A percentile compares a stretch with the other conserved stretches of the same genome.
phyloP scores from a whole-genome alignment of 37 sponge, comb jelly and placozoan species.

The Halichondria panicea region DNA sequence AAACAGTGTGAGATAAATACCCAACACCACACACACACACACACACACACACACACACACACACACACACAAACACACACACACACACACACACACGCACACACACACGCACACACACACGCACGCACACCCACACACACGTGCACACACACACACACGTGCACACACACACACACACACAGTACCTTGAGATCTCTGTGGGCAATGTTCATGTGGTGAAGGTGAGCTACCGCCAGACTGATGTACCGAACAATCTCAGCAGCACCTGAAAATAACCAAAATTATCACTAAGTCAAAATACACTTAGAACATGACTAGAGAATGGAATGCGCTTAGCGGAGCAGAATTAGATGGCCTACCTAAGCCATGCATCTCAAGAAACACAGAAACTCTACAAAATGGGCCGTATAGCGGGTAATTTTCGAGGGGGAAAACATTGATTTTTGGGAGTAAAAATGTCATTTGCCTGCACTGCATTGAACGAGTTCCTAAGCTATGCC shows the following conservation, averaged over 20 bases:
- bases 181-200: constrained; percentile 94
- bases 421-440: not conserved
- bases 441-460: not conserved
- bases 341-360: no score
- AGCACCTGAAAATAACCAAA: constrained; percentile 61
- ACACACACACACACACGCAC: no score
- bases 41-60: no score
- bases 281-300: not conserved
- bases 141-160: not conserved
- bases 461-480: no score
- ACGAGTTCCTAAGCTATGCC: no score
- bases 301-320: no score
- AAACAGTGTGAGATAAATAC: no score
- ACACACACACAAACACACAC: no score
- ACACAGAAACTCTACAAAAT: not conserved
- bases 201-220: constrained; percentile 88
- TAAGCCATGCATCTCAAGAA: not conserved
- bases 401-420: not conserved
- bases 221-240: constrained; percentile 79
- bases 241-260: constrained; percentile 82
- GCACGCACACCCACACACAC: not conserved
- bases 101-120: constrained; percentile 15
- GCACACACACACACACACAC: constrained; percentile 12
- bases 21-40: no score
- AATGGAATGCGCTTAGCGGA: no score